Percentiles rank a stretch among this genome's conserved stretches.
Evolutionary conservation across 2,113 vertebrate genomes (phyloP).

Genomic region (Gymnorhina tibicen): DNA sequence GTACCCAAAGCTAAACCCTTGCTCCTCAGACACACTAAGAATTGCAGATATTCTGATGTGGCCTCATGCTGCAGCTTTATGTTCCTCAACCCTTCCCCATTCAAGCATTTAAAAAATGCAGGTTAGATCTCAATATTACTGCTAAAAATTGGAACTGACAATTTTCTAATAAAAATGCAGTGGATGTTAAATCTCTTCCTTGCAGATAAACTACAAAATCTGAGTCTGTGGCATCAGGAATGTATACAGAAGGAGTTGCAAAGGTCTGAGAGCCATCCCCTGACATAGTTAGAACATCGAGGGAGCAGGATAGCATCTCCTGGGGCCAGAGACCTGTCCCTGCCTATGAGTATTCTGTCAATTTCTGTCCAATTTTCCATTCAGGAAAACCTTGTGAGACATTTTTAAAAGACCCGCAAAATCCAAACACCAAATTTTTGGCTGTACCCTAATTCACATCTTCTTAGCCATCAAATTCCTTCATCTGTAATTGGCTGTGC

Average conservation of each 20-base stretch:
- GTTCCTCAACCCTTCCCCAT: neutral
- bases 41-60: neutral
- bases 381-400: neutral
- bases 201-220: neutral
- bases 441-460: neutral
- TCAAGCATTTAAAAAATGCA: neutral
- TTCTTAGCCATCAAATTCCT: neutral
- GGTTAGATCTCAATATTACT: neutral
- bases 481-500: neutral
- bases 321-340: neutral
- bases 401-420: neutral
- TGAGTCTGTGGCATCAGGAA: neutral
- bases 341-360: accelerated
- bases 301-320: neutral
- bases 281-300: neutral
- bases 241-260: neutral
- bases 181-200: neutral
- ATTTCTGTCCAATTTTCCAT: neutral
- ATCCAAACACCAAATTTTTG: neutral
- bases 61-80: neutral
- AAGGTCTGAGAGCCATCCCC: neutral
- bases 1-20: neutral
- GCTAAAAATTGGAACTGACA: neutral
- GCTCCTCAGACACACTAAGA: neutral
- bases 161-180: neutral